These are phyloP conservation scores for Netelia fuscicornis DNA, from an alignment of 2,888 invertebrate genomes.

Conservation along the genomic window DNA sequence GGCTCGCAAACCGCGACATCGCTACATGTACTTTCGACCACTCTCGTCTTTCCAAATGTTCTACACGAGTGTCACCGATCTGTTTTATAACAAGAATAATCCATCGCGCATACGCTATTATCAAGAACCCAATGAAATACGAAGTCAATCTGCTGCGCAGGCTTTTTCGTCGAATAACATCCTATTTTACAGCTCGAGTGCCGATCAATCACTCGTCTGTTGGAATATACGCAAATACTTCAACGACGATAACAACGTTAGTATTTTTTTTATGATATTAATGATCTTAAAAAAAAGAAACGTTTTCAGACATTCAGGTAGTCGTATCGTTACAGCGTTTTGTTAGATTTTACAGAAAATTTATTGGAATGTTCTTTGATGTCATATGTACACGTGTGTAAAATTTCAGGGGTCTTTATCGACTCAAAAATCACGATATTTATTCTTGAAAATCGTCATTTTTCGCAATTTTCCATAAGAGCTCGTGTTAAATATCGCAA, in stretches of 20 bases:
- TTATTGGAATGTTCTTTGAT: too few species aligned
- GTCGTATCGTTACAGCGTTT: background rate
- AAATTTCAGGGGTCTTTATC: too few species aligned
- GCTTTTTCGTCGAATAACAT: conserved; percentile 80
- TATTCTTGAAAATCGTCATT: too few species aligned
- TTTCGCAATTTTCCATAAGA: too few species aligned
- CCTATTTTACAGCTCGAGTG: conserved; percentile 80
- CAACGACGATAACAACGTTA: conserved; percentile 73
- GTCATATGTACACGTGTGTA: too few species aligned
- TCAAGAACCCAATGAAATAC: conserved; percentile 56
- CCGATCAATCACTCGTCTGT: conserved; percentile 79
- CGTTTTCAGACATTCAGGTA: too few species aligned
- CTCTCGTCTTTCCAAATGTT: conserved; percentile 71
- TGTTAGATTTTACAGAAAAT: background rate
- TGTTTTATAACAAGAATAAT: conserved; percentile 33
- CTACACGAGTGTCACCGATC: background rate
- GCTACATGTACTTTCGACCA: conserved; percentile 70
- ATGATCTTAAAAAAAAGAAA: background rate
- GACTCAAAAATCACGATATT: too few species aligned
- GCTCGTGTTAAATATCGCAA: too few species aligned
- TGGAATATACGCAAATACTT: conserved; percentile 78
- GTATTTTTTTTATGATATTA: conserved; percentile 18
- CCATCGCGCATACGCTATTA: conserved; percentile 56
- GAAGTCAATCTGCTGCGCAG: conserved; percentile 75
- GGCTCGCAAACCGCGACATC: conserved; percentile 10